phyloP scores from a whole-genome alignment of 2,797 vertebrate species.

The Corythornis leucogaster region DNA sequence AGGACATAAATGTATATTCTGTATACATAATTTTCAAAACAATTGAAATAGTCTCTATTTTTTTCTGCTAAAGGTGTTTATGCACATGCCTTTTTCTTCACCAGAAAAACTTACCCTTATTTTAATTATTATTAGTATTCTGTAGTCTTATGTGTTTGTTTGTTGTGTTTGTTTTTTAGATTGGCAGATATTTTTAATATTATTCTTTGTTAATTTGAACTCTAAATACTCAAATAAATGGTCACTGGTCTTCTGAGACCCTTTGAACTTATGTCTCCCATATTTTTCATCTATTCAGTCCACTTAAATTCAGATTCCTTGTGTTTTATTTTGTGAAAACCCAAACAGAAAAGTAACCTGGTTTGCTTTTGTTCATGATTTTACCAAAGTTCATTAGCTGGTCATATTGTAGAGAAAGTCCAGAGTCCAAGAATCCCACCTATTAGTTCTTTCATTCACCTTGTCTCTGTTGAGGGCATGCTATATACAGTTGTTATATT shows the following conservation, averaged over 20 bases:
- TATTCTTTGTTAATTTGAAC: neutral
- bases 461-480: neutral
- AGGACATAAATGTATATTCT: neutral
- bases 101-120: neutral
- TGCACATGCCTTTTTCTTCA: neutral
- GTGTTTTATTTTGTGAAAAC: neutral
- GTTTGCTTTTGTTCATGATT: neutral
- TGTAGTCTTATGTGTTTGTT: neutral
- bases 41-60: neutral
- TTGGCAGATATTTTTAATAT: neutral
- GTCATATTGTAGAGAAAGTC: neutral
- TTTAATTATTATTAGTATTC: neutral
- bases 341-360: neutral
- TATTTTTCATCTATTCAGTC: neutral
- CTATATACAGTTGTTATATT: neutral
- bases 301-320: neutral
- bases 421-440: neutral
- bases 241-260: neutral
- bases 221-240: neutral
- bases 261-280: neutral
- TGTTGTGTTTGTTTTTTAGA: neutral
- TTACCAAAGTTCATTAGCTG: neutral
- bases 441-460: neutral
- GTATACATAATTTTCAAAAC: neutral
- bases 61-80: neutral